Evolutionary conservation across 1,140 invertebrate species (phyloP), one percentile per base, ranked within the genome.

Genomic region (Leucophenga varia): DNA sequence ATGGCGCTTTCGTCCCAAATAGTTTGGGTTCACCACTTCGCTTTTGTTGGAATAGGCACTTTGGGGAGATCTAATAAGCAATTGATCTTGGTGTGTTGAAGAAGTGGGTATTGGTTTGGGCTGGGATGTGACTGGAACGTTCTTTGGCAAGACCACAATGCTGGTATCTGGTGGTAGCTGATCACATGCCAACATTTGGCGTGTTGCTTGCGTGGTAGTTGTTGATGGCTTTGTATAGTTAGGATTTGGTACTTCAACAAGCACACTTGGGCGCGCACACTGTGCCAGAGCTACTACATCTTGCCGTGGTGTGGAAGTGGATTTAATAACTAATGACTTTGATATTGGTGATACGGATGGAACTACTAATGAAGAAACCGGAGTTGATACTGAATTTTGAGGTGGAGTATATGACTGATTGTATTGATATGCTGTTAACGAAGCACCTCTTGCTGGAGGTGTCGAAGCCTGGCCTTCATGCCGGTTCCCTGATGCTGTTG

Each of bases 1-100:
- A 40, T 72, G 68, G 6, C 68, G 42, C 36, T 72, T 72, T 6
- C 68, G 42, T 14, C 67, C 67, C 41, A 71, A 37, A 40, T 68
- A 72, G 34, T 72, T 72, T 20, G 56, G 64, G 50, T 72, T 46
- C 9, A 25, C 5, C 10, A 6, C 5, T 25, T 25, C 22, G 10
- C 22, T 25, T 5, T 55, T 65, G 49, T 52, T 61, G 19, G 58
- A 58, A 47, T 64, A 63, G 0, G 37, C 40, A 34, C 54, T 49
- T 3, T 54, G 20, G 47, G 10, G 12, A 18, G 17, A n/a, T n/a
- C n/a, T n/a, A n/a, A n/a, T 30, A 4, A 3, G 51, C 13, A n/a
- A 6, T 25, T 25, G 22, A 25, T 25, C 22, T 25, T 25, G 10
- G 22, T 10, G 22, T 5, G 22, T 25, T 25, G 22, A 10, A 5